Evolutionary conservation across 2,113 vertebrate genomes (phyloP).

Genomic region (Bambusicola thoracicus): DNA sequence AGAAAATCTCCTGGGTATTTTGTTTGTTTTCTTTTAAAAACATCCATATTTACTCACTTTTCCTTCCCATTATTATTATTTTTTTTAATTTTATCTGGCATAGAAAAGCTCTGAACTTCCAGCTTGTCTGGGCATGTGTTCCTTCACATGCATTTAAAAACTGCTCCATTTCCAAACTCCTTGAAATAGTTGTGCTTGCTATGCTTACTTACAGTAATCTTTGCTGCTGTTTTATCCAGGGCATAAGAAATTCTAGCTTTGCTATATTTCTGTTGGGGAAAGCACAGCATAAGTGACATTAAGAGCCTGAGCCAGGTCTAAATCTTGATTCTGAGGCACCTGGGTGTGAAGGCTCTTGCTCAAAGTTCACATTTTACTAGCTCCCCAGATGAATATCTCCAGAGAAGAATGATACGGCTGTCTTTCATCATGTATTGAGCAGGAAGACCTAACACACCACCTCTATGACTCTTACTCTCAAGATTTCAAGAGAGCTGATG

Average conservation of each 20-base stretch:
- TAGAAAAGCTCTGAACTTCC: background rate
- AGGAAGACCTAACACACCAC: background rate
- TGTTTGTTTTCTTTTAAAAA: background rate
- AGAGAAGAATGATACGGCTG: background rate
- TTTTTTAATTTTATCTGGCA: background rate
- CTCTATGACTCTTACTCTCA: background rate
- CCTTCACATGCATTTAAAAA: background rate
- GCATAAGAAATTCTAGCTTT: background rate
- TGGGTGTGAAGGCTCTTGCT: background rate
- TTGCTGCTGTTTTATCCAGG: background rate
- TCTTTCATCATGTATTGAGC: background rate
- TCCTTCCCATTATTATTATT: background rate
- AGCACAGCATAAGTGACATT: background rate
- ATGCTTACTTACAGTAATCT: background rate
- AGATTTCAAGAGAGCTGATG: background rate
- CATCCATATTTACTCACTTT: background rate
- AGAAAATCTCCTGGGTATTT: background rate
- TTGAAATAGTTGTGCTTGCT: background rate
- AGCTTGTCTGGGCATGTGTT: background rate
- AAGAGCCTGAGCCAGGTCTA: background rate
- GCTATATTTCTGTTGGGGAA: background rate
- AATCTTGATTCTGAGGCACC: background rate
- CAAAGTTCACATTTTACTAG: background rate
- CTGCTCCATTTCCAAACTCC: background rate
- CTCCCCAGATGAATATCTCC: background rate